A percentile compares a stretch with the other conserved stretches of the same genome.
Conservation (phyloP, 2,888 invertebrate genomes). For the Osmoderma eremita region DNA sequence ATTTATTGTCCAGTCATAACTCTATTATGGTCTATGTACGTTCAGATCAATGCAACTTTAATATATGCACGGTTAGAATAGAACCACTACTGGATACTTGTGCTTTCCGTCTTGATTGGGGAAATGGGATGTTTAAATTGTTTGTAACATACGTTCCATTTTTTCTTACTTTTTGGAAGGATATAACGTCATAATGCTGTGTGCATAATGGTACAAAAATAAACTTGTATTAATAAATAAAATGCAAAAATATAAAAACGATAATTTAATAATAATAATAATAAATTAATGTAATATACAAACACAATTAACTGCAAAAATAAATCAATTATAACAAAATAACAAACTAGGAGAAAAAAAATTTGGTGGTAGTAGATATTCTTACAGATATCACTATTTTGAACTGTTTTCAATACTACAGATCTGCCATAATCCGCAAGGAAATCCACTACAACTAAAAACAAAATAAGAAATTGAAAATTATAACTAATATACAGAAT, state of each 20-base stretch:
- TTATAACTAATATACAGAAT: not conserved
- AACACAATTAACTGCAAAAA: constrained; percentile 37
- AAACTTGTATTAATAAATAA: constrained; percentile 36
- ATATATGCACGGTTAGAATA: constrained; percentile 27
- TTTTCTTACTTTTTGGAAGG: not conserved
- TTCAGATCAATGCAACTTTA: constrained; percentile 12
- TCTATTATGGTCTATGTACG: constrained; percentile 40
- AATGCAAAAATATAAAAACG: constrained; percentile 39
- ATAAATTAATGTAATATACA: constrained; percentile 43
- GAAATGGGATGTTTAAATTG: not conserved
- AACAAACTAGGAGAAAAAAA: constrained; percentile 32
- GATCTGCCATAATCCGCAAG: not conserved
- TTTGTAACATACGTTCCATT: not conserved
- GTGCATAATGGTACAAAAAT: constrained; percentile 16
- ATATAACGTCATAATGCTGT: not conserved
- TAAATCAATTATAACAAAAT: constrained; percentile 28
- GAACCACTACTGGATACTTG: constrained; percentile 27
- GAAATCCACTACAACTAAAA: constrained; percentile 3
- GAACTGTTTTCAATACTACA: no score
- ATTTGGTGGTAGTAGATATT: not conserved
- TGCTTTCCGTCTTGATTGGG: constrained; percentile 10
- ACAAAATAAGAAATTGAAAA: constrained; percentile 13
- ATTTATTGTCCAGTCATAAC: constrained; percentile 47
- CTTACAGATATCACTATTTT: not conserved
- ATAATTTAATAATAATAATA: constrained; percentile 44